Evolutionary conservation across 2,797 vertebrate species (phyloP).

Genomic region (Sebastes kiyomatsui): DNA sequence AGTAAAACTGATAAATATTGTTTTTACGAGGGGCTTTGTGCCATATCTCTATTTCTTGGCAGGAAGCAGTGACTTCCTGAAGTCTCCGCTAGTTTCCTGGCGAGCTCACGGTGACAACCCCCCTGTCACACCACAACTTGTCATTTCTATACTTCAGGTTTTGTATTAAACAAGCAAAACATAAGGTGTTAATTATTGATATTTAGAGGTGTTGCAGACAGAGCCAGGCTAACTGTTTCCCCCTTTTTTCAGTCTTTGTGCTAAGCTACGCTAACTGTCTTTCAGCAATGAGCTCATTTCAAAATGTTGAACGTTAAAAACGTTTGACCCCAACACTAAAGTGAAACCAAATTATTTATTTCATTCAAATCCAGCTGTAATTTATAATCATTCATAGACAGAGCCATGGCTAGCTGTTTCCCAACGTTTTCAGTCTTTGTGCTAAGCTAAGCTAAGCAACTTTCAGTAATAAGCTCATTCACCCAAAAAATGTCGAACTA

Average conservation of each 20-base stretch:
- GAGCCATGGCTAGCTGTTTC: too few species aligned
- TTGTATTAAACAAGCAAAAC: neutral
- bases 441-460: neutral
- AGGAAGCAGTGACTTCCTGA: too few species aligned
- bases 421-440: neutral
- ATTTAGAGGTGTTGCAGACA: neutral
- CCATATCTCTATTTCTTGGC: neutral
- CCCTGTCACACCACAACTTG: neutral
- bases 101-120: neutral
- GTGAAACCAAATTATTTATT: neutral
- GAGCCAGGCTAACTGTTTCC: too few species aligned
- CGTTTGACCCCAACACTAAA: neutral
- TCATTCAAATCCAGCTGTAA: neutral
- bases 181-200: neutral
- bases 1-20: neutral
- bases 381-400: neutral
- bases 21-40: neutral
- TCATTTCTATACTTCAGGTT: neutral
- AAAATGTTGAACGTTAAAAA: slow-evolving; percentile 1
- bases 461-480: neutral
- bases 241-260: neutral
- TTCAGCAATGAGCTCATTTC: neutral
- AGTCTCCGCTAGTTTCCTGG: too few species aligned
- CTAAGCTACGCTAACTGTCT: neutral
- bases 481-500: neutral